A percentile compares a stretch with the other conserved stretches of the same genome.
These are phyloP conservation scores for Torymus texanus DNA, from an alignment of 2,888 invertebrate species.

Conservation along the genomic window DNA sequence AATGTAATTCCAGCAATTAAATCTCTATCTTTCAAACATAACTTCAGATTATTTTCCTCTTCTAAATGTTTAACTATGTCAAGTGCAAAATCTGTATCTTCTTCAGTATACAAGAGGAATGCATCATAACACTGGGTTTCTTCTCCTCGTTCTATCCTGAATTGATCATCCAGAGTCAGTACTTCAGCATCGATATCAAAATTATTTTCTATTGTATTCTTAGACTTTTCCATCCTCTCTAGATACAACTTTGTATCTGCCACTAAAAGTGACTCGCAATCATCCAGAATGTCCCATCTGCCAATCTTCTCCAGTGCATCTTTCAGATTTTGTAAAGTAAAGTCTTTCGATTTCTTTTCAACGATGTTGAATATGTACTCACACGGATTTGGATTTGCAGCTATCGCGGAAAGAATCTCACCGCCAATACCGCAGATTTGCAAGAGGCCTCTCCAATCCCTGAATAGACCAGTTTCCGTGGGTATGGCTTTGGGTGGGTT, in stretches of 20 bases:
- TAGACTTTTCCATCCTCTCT: slow-evolving; percentile 61
- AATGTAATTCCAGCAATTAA: slow-evolving; percentile 83
- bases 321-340: slow-evolving; percentile 79
- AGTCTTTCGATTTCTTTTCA: slow-evolving; percentile 76
- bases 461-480: slow-evolving; percentile 78
- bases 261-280: slow-evolving; percentile 77
- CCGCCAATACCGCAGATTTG: slow-evolving; percentile 78
- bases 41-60: slow-evolving; percentile 80
- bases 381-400: slow-evolving; percentile 78
- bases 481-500: slow-evolving; percentile 82
- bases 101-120: slow-evolving; percentile 85
- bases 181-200: slow-evolving; percentile 65
- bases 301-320: slow-evolving; percentile 81
- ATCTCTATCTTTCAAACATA: slow-evolving; percentile 85
- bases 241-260: slow-evolving; percentile 67
- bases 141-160: slow-evolving; percentile 74
- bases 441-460: slow-evolving; percentile 89
- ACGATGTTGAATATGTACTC: slow-evolving; percentile 80
- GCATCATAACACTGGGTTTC: slow-evolving; percentile 85
- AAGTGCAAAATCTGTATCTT: slow-evolving; percentile 83
- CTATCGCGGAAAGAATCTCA: slow-evolving; percentile 76
- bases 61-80: slow-evolving; percentile 81
- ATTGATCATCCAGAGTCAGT: slow-evolving; percentile 77
- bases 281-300: slow-evolving; percentile 86
- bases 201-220: slow-evolving; percentile 56